Conservation (phyloP, 2,888 invertebrate species). For the Diloba caeruleocephala region DNA sequence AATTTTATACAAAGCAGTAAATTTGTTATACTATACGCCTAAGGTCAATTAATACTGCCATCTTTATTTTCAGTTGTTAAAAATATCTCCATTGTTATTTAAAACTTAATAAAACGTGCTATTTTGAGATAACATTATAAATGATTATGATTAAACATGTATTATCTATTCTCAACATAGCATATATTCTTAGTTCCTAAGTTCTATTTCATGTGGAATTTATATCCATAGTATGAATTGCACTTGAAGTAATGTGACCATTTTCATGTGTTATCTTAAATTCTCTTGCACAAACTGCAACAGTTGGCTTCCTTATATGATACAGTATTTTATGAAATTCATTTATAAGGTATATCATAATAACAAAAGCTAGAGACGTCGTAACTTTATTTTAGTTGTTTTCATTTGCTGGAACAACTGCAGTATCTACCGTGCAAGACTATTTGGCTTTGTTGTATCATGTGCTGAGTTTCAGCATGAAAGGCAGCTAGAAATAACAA, state of each 20-base stretch:
- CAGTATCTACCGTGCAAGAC: conserved; percentile 66
- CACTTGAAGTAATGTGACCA: conserved; percentile 66
- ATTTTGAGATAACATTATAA: conserved; percentile 65
- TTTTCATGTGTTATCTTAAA: conserved; percentile 59
- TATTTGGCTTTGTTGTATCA: conserved; percentile 75
- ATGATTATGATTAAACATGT: neutral
- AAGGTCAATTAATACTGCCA: neutral
- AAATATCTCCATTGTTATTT: conserved; percentile 76
- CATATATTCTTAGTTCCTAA: conserved; percentile 70
- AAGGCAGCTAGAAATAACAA: conserved; percentile 75
- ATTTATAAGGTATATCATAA: conserved; percentile 24
- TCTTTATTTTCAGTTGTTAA: conserved; percentile 30
- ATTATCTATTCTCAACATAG: conserved; percentile 68
- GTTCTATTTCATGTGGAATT: conserved; percentile 77
- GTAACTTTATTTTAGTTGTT: conserved; percentile 28
- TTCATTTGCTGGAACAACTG: conserved; percentile 45
- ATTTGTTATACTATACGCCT: neutral
- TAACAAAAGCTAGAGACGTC: conserved; percentile 33
- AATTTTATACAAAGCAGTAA: no score
- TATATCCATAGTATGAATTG: conserved; percentile 70
- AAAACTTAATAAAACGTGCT: conserved; percentile 66
- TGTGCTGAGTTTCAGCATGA: conserved; percentile 84
- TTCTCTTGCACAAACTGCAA: conserved; percentile 75
- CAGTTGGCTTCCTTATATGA: conserved; percentile 31
- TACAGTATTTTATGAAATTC: conserved; percentile 9